Percentiles rank a stretch among this genome's conserved stretches.
Evolutionary conservation across 2,888 invertebrate genomes (phyloP).

Genomic region (Zaprionus lineosus): DNA sequence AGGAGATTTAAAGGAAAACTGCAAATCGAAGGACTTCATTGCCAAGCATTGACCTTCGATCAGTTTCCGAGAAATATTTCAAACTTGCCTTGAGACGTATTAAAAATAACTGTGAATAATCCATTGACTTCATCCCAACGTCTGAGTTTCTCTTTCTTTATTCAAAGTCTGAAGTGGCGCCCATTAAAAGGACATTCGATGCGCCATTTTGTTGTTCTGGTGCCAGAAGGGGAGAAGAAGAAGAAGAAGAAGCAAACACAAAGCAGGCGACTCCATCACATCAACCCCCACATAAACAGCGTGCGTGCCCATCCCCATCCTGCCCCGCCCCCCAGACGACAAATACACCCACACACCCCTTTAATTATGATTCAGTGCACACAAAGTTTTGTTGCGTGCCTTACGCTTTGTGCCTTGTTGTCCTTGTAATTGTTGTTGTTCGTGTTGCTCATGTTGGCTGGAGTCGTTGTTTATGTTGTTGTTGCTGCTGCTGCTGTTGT

Average conservation of each 20-base stretch:
- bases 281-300: slow-evolving; percentile 22
- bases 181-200: slow-evolving; percentile 65
- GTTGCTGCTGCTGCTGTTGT: slow-evolving; percentile 33
- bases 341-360: slow-evolving; percentile 53
- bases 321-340: background rate
- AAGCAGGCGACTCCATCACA: slow-evolving; percentile 9
- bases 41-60: too few relatives aligned
- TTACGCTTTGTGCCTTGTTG: slow-evolving; percentile 44
- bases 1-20: too few relatives aligned
- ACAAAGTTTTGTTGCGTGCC: slow-evolving; percentile 75
- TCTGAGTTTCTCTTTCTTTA: slow-evolving; percentile 6
- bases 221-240: background rate
- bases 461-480: slow-evolving; percentile 43
- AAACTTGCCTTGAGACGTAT: too few relatives aligned
- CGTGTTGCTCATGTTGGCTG: slow-evolving; percentile 35
- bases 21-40: too few relatives aligned
- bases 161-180: slow-evolving; percentile 48
- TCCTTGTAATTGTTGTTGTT: slow-evolving; percentile 27
- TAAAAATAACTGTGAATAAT: too few relatives aligned
- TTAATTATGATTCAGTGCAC: slow-evolving; percentile 78
- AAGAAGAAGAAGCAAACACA: too few relatives aligned
- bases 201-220: slow-evolving; percentile 60
- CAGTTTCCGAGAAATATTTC: too few relatives aligned
- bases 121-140: too few relatives aligned
- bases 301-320: background rate